Evolutionary conservation across 2,113 vertebrate species (phyloP).

Genomic region (Nothocercus nigrocapillus): DNA sequence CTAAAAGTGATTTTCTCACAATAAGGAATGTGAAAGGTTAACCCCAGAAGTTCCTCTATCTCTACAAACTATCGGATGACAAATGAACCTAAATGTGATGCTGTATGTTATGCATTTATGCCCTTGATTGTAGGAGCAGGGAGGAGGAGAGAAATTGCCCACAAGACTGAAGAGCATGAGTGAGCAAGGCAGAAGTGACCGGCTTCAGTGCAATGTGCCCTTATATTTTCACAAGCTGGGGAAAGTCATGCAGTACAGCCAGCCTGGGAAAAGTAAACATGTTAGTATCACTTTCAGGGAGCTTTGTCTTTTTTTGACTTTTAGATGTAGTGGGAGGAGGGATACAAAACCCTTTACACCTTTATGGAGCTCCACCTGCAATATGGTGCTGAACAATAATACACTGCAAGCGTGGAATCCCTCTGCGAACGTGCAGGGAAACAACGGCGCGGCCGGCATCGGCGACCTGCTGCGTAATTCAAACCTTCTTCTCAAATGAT

Average conservation of each 20-base stretch:
- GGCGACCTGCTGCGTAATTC: neutral
- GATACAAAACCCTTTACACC: neutral
- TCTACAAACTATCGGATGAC: neutral
- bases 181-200: neutral
- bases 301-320: neutral
- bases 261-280: neutral
- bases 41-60: neutral
- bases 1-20: neutral
- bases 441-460: neutral
- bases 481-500: neutral
- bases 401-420: accelerated
- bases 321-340: neutral
- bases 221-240: neutral
- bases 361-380: neutral
- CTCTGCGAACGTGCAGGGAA: neutral
- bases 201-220: neutral
- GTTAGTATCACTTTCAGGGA: neutral
- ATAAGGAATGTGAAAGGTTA: neutral
- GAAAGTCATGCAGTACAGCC: neutral
- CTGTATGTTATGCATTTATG: neutral
- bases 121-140: neutral
- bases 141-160: neutral
- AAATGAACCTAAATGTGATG: neutral
- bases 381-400: neutral
- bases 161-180: neutral